A percentile compares a stretch with the other conserved stretches of the same genome.
phyloP scores from a whole-genome alignment of 2,888 invertebrate genomes.

The Caenorhabditis panamensis region DNA sequence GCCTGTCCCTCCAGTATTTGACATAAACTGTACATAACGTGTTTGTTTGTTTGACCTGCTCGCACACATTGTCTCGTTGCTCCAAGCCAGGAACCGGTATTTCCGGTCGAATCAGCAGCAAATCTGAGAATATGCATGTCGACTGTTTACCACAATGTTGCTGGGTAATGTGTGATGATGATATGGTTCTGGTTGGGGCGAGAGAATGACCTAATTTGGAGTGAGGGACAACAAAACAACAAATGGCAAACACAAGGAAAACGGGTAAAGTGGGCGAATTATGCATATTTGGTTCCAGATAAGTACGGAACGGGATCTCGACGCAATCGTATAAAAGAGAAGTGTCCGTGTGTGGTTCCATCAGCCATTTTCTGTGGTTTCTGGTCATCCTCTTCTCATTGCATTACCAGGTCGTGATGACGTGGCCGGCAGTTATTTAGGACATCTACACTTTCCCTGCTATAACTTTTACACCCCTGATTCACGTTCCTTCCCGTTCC shows the following conservation, averaged over 20 bases:
- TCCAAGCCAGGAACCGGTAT: slow-evolving; percentile 22
- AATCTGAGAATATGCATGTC: slow-evolving; percentile 8
- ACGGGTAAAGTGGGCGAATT: slow-evolving; percentile 58
- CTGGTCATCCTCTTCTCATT: background rate
- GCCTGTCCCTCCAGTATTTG: slow-evolving; percentile 45
- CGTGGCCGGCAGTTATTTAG: slow-evolving; percentile 9
- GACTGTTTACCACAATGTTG: background rate
- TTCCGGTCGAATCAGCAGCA: slow-evolving; percentile 22
- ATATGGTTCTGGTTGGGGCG: slow-evolving; percentile 18
- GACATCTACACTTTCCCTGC: background rate
- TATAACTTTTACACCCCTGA: slow-evolving; percentile 39
- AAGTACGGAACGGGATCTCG: slow-evolving; percentile 41
- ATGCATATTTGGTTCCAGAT: slow-evolving; percentile 48
- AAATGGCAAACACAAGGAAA: slow-evolving; percentile 3
- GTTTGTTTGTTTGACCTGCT: slow-evolving; percentile 53
- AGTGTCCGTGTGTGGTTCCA: background rate
- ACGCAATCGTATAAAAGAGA: slow-evolving; percentile 17
- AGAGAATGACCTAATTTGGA: slow-evolving; percentile 37
- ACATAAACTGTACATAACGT: slow-evolving; percentile 45
- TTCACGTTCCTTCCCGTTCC: background rate
- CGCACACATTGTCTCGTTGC: background rate
- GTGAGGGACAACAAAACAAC: slow-evolving; percentile 29
- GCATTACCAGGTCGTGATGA: slow-evolving; percentile 9
- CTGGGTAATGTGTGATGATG: background rate
- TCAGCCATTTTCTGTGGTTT: slow-evolving; percentile 17